Conservation (phyloP, 2,888 invertebrate genomes). For the Tenthredo mesomela region DNA sequence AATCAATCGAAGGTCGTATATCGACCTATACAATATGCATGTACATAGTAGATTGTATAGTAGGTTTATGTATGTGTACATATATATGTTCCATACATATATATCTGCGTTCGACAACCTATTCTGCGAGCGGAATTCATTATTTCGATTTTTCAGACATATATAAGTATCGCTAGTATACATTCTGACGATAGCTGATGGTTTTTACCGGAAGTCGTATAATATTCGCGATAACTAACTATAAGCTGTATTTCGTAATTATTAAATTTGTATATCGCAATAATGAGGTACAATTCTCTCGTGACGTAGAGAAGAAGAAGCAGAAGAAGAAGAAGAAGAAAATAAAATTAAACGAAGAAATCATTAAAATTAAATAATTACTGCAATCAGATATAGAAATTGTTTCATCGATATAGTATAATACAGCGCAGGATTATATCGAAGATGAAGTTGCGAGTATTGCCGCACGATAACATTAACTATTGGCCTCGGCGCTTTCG, state of each 20-base stretch:
- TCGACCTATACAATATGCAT: slow-evolving; percentile 8
- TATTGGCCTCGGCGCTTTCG: not conserved
- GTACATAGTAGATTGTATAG: no score
- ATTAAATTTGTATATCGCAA: no score
- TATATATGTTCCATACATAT: not conserved
- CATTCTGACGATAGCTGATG: not conserved
- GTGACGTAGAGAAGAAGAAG: not conserved
- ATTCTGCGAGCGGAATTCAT: not conserved
- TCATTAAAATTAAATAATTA: not conserved
- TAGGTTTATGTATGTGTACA: not conserved
- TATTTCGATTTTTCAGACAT: not conserved
- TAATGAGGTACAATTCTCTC: not conserved
- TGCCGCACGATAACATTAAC: not conserved
- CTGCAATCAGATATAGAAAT: not conserved
- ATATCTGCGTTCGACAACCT: not conserved
- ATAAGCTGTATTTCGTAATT: no score
- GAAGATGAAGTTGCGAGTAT: not conserved
- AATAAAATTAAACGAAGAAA: no score
- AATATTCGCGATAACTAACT: not conserved
- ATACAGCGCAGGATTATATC: not conserved
- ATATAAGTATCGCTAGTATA: not conserved
- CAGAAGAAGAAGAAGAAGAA: not conserved
- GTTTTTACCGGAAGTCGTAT: not conserved
- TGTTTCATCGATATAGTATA: not conserved
- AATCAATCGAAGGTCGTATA: slow-evolving; percentile 26